phyloP scores from a whole-genome alignment of 2,113 vertebrate species.

The Pithys albifrons region DNA sequence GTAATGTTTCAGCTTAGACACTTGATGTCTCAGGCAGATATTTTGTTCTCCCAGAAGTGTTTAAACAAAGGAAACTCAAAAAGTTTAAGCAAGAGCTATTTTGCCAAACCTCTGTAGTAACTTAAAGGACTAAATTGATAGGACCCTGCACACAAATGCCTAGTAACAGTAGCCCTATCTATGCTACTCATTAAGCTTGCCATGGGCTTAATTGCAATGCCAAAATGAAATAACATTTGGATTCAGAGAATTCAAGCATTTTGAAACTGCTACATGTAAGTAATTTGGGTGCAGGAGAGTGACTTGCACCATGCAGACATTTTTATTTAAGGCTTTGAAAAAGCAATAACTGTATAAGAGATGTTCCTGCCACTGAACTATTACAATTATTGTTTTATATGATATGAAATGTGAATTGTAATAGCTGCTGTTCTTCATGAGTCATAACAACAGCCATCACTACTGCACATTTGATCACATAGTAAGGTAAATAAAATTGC shows the following conservation, averaged over 20 bases:
- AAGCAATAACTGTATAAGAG: not conserved
- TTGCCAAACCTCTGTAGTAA: not conserved
- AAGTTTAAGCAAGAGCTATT: not conserved
- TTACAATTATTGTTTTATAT: not conserved
- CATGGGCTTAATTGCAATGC: not conserved
- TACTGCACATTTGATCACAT: not conserved
- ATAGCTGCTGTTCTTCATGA: not conserved
- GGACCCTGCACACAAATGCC: not conserved
- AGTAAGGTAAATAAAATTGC: not conserved
- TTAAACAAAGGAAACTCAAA: conserved; percentile 33
- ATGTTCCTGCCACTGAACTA: not conserved
- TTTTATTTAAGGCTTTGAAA: not conserved
- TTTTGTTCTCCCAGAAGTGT: not conserved
- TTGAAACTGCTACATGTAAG: not conserved
- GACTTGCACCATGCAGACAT: not conserved
- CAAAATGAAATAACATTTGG: not conserved
- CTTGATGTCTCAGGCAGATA: not conserved
- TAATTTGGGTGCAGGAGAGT: not conserved
- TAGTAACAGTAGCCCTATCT: not conserved
- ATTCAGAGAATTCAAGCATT: not conserved
- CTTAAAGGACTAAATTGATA: not conserved
- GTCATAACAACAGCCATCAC: not conserved
- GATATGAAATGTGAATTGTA: not conserved
- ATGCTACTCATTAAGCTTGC: not conserved
- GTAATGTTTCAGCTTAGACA: not conserved